Base-by-base conservation (phyloP, 2,113 vertebrate species). In the Eurypyga helias region DNA sequence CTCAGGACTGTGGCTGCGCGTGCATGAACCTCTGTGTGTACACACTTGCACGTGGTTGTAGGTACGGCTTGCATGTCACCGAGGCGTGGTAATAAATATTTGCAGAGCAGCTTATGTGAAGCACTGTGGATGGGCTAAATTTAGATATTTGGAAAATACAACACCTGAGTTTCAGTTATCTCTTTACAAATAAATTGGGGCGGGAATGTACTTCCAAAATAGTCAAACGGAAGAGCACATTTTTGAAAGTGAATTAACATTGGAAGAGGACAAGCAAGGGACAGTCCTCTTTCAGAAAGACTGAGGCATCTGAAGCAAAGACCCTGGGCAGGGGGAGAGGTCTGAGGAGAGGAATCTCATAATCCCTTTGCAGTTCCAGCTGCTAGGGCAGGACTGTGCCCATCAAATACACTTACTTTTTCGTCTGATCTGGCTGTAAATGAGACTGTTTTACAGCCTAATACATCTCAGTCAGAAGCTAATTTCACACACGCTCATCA, bases 401-500 rank as follows among this genome's bases (percentile, higher is more conserved):
- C 24, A 13, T 66, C 65, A 84, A 89, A 90, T 10, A n/a, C 0
- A 2, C 52, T 84, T 76, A 55, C 10, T 43, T 91, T 90, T 96
- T 91, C 91, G 46, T 92, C 83, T 83, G 79, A 81, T 92, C 34
- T 84, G 69, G 65, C 95, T 82, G 62, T 36, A 96, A 96, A 89
- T 84, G 70, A 94, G 62, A 70, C 55, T 91, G 70, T 60, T 96
- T 95, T 84, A 91, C 48, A 90, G 51, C 26, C 90, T 91, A 89
- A 91, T 97, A 55, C 38, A 79, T 94, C 69, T 93, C 92, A 82
- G 62, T 90, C 89, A 94, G 89, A 91, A 89, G 58, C 71, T 94
- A 96, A 97, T 95, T 96, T 95, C 90, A 89, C 84, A 95, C 87
- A 90, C 1, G 2, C 86, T 95, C 83, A 91, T 92, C 95, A 97